These are phyloP conservation scores for Rhinichthys osculus DNA, from an alignment of 2,797 vertebrate species.

Conservation along the genomic window DNA sequence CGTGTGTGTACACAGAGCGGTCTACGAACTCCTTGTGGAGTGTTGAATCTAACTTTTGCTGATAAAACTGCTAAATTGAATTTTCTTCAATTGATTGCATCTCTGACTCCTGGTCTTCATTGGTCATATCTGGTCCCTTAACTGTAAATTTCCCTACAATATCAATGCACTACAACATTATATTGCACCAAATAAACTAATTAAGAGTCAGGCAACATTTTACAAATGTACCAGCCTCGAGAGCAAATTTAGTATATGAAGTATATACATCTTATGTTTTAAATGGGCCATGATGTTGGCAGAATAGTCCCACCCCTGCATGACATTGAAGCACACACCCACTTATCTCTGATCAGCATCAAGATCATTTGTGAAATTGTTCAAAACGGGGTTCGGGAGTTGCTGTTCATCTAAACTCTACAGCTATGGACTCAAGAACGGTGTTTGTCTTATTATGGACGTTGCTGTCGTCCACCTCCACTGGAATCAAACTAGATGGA, in stretches of 20 bases:
- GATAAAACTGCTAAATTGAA: no score
- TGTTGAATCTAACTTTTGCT: no score
- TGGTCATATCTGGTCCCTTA: no score
- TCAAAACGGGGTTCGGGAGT: not conserved
- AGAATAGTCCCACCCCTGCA: not conserved
- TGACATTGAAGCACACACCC: not conserved
- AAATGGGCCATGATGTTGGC: not conserved
- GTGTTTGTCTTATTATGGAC: constrained; percentile 26
- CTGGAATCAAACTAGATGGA: constrained; percentile 50
- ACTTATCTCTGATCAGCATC: not conserved
- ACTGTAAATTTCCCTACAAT: no score
- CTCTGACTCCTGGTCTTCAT: no score
- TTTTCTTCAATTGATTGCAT: no score
- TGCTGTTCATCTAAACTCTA: not conserved
- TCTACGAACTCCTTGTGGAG: no score
- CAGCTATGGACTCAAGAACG: not conserved
- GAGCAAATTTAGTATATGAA: no score
- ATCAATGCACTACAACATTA: not conserved
- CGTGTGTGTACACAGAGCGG: no score
- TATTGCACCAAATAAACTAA: not conserved
- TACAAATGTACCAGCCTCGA: not conserved
- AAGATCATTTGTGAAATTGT: not conserved
- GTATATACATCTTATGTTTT: not conserved
- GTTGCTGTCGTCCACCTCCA: not conserved
- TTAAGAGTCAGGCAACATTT: not conserved